phyloP scores from a whole-genome alignment of 2,888 invertebrate species.

The Liposcelis brunnea region DNA sequence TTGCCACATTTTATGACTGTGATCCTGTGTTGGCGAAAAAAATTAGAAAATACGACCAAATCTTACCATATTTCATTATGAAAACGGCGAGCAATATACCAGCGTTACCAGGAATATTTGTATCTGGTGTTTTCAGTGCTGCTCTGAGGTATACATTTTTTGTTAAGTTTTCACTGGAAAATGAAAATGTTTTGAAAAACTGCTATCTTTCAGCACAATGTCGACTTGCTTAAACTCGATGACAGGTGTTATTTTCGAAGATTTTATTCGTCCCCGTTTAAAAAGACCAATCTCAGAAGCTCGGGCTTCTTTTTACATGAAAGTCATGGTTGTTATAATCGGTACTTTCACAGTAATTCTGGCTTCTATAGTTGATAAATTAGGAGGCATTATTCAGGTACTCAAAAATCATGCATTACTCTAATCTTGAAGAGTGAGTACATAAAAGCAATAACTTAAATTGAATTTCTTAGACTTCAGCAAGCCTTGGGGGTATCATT shows the following conservation, averaged over 20 bases:
- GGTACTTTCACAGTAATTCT: constrained; percentile 46
- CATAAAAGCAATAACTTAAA: too few species aligned
- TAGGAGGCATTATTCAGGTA: constrained; percentile 41
- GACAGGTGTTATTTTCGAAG: constrained; percentile 64
- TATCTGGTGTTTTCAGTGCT: constrained; percentile 32
- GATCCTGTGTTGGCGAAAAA: constrained; percentile 62
- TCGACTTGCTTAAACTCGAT: constrained; percentile 67
- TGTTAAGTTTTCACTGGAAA: not conserved
- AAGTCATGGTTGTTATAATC: constrained; percentile 46
- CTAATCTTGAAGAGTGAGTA: too few species aligned
- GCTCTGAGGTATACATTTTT: constrained; percentile 22
- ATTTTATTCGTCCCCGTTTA: constrained; percentile 52
- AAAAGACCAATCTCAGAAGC: constrained; percentile 43
- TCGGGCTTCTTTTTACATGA: constrained; percentile 50
- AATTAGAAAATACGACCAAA: constrained; percentile 19
- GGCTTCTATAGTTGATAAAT: constrained; percentile 52
- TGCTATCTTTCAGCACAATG: constrained; percentile 41
- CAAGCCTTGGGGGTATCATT: constrained; percentile 19
- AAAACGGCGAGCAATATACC: constrained; percentile 24
- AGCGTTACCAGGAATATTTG: constrained; percentile 31
- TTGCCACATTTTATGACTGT: constrained; percentile 66
- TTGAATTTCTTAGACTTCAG: constrained; percentile 17
- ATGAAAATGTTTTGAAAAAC: not conserved
- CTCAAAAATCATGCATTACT: too few species aligned
- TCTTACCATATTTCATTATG: constrained; percentile 30